These are phyloP conservation scores for Bellardia bayeri DNA, from an alignment of 2,888 invertebrate genomes.

Conservation along the genomic window DNA sequence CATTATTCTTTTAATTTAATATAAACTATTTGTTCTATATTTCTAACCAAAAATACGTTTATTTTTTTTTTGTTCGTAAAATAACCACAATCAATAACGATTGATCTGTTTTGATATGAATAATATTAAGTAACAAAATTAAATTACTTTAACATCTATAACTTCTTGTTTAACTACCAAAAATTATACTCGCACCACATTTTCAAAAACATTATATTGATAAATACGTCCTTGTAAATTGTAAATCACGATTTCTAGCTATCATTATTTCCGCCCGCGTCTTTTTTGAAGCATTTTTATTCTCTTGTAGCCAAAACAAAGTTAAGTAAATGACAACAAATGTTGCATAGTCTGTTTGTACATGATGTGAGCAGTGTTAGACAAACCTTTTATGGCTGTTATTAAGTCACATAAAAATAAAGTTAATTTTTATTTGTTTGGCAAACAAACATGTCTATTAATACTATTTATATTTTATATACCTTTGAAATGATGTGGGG, in stretches of 20 bases:
- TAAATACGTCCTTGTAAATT: conserved; percentile 62
- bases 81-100: conserved; percentile 46
- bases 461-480: background rate
- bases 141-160: conserved; percentile 53
- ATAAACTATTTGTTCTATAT: conserved; percentile 51
- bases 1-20: background rate
- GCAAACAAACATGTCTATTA: conserved; percentile 30
- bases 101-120: conserved; percentile 34
- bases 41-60: conserved; percentile 5
- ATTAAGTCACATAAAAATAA: conserved; percentile 41
- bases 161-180: conserved; percentile 65
- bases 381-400: conserved; percentile 57
- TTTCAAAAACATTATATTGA: conserved; percentile 31
- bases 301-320: conserved; percentile 5
- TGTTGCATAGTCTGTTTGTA: conserved; percentile 11
- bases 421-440: conserved; percentile 23
- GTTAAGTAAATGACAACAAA: conserved; percentile 28
- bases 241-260: conserved; percentile 64
- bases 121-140: conserved; percentile 35
- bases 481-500: conserved; percentile 11
- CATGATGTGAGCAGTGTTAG: conserved; percentile 26
- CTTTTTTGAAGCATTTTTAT: conserved; percentile 18
- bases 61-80: background rate
- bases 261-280: conserved; percentile 68
- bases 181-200: conserved; percentile 40